These are phyloP conservation scores for Sylvilagus floridanus DNA, from an alignment of 2,797 vertebrate genomes.

Conservation along the genomic window DNA sequence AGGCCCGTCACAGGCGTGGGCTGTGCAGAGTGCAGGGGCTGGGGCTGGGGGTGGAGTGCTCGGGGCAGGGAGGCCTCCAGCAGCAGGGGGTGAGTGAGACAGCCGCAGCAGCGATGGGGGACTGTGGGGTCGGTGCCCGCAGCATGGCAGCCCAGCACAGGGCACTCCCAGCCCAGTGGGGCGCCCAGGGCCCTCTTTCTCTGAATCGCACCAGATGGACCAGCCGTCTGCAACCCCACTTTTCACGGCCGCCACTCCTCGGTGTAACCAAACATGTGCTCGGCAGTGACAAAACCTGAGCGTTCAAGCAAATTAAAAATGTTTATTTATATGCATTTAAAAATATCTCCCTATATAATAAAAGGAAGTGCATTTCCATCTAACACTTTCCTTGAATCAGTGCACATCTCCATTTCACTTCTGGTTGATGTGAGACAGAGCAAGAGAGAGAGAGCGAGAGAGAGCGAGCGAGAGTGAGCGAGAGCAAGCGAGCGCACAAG, in stretches of 20 bases:
- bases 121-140: background rate
- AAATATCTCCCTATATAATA: conserved; percentile 81
- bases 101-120: background rate
- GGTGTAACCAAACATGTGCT: conserved; percentile 74
- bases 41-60: background rate
- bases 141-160: background rate
- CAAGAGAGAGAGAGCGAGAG: background rate
- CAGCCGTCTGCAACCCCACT: conserved; percentile 52
- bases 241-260: conserved; percentile 58
- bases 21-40: background rate
- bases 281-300: conserved; percentile 60
- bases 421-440: conserved; percentile 53
- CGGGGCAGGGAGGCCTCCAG: background rate
- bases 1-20: background rate
- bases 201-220: conserved; percentile 71
- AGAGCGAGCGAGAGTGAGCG: too few relatives aligned
- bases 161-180: background rate
- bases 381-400: conserved; percentile 71
- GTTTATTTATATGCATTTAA: conserved; percentile 84
- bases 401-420: conserved; percentile 52
- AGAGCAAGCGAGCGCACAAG: too few relatives aligned
- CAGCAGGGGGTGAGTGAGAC: background rate
- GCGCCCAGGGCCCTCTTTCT: background rate
- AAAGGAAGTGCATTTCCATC: conserved; percentile 78
- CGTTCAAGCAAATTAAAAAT: conserved; percentile 77